These are phyloP conservation scores for Callaeas wilsoni DNA, from an alignment of 2,113 vertebrate species.

Conservation along the genomic window DNA sequence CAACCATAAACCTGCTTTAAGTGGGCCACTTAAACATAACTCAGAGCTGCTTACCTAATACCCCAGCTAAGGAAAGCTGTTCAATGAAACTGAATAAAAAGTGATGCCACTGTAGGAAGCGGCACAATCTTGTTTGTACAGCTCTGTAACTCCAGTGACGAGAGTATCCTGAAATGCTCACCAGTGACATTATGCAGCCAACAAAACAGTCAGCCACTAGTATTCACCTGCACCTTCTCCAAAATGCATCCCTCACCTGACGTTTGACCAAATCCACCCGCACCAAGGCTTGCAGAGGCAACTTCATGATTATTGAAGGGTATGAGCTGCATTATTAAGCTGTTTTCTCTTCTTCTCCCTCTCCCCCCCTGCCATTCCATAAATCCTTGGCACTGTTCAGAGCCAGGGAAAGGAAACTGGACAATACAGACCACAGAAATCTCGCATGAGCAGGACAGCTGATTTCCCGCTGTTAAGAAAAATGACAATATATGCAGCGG, in stretches of 20 bases:
- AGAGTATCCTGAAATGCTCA: background rate
- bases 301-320: background rate
- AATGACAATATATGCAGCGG: background rate
- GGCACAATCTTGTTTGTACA: background rate
- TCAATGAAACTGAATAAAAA: background rate
- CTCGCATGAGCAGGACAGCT: background rate
- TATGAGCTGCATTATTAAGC: background rate
- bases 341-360: background rate
- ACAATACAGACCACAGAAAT: background rate
- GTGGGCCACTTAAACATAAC: background rate
- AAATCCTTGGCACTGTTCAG: background rate
- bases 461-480: background rate
- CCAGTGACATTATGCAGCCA: background rate
- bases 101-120: background rate
- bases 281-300: background rate
- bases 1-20: background rate
- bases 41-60: background rate
- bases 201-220: background rate
- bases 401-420: background rate
- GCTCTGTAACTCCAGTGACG: fast-evolving
- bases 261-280: background rate
- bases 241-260: fast-evolving
- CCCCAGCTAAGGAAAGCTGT: background rate
- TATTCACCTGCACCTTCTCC: background rate
- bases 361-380: background rate